Evolutionary conservation across 2,113 vertebrate species (phyloP).

Genomic region (Pipra filicauda): DNA sequence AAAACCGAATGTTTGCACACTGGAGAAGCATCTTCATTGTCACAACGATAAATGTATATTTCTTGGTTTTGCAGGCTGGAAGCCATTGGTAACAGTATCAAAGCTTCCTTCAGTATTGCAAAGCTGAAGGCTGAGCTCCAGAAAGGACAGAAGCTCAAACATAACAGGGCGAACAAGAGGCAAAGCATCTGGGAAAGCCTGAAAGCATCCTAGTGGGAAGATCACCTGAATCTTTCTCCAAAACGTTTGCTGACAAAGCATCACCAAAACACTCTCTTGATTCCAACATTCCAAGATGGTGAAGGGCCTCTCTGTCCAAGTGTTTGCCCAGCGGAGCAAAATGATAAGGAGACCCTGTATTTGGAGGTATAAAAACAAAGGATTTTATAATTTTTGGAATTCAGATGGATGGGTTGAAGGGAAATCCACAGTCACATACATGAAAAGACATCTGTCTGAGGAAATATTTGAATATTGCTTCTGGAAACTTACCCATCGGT

Average conservation of each 20-base stretch:
- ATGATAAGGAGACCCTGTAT: not conserved
- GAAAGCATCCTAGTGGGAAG: slow-evolving; percentile 56
- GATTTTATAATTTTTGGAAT: slow-evolving; percentile 7
- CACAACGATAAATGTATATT: not conserved
- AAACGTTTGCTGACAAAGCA: slow-evolving; percentile 4
- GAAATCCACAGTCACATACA: not conserved
- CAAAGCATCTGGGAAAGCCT: slow-evolving; percentile 28
- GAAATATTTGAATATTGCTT: not conserved
- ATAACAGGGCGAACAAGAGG: slow-evolving; percentile 70
- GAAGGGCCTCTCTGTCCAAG: not conserved
- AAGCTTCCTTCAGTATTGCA: slow-evolving; percentile 64
- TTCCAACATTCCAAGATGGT: slow-evolving; percentile 15
- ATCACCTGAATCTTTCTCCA: not conserved
- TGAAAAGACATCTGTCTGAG: not conserved
- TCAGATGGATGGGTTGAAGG: slow-evolving; percentile 12
- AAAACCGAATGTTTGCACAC: not conserved
- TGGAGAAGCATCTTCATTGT: not conserved
- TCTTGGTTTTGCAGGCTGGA: slow-evolving; percentile 69
- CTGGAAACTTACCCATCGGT: slow-evolving; percentile 31
- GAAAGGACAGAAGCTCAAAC: slow-evolving; percentile 56
- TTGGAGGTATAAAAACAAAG: slow-evolving; percentile 26
- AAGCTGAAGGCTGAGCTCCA: slow-evolving; percentile 69
- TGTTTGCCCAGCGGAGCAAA: not conserved
- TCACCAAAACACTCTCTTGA: slow-evolving; percentile 11
- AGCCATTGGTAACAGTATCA: slow-evolving; percentile 73